Percentiles rank a stretch among this genome's conserved stretches.
Evolutionary conservation across 2,888 invertebrate genomes (phyloP).

Genomic region (Antheraea yamamai): DNA sequence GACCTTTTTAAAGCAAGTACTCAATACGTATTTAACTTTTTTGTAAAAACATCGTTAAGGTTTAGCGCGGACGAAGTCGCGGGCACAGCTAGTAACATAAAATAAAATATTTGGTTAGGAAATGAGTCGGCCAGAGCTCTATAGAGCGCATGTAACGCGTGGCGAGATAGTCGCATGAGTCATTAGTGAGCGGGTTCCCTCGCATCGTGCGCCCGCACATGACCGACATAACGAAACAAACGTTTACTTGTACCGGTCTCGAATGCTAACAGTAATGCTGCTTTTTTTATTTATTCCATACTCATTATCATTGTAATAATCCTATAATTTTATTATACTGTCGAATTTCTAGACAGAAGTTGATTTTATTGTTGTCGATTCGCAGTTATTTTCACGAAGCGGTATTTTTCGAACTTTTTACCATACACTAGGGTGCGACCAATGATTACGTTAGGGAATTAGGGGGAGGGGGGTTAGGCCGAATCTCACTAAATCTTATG

Average conservation of each 20-base stretch:
- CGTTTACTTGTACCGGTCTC: not conserved
- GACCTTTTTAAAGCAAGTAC: too few species aligned
- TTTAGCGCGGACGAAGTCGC: too few species aligned
- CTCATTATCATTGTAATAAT: not conserved
- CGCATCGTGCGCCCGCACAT: conserved; percentile 23
- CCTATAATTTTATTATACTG: not conserved
- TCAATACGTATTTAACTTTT: too few species aligned
- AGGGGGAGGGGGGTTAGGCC: too few species aligned
- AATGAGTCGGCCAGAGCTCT: not conserved
- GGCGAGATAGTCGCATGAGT: conserved; percentile 1
- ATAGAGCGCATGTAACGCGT: not conserved
- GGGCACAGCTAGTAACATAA: too few species aligned
- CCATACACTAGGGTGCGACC: too few species aligned
- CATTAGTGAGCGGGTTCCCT: conserved; percentile 25
- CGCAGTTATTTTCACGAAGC: not conserved
- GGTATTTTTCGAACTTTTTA: too few species aligned
- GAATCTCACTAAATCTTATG: too few species aligned
- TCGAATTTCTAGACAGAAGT: not conserved
- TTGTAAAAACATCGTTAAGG: too few species aligned
- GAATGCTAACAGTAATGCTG: not conserved
- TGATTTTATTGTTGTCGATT: not conserved
- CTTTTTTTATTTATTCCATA: not conserved
- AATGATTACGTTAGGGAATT: too few species aligned
- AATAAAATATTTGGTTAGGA: not conserved
- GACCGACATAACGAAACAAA: not conserved